Conservation (phyloP, 2,888 invertebrate species). For the Andrena trimmerana region DNA sequence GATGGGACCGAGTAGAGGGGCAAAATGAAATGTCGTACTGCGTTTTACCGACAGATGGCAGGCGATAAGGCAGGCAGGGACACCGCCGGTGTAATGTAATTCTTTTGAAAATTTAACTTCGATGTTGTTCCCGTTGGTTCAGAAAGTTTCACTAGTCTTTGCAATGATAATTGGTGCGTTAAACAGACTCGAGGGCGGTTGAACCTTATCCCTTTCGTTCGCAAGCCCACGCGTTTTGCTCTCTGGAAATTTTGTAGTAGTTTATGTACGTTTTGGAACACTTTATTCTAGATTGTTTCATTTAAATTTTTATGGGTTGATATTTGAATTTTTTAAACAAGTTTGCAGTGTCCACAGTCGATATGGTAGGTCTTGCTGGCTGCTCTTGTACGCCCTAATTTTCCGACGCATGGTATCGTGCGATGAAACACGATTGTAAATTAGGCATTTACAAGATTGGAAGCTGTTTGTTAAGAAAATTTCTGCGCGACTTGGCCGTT, state of each 20-base stretch:
- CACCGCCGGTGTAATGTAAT: background rate
- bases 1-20: slow-evolving; percentile 55
- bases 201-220: too few relatives aligned
- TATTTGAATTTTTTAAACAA: background rate
- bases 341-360: slow-evolving; percentile 1
- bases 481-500: too few relatives aligned
- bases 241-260: too few relatives aligned
- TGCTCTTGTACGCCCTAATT: background rate
- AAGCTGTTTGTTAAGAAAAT: too few relatives aligned
- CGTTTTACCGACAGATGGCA: slow-evolving; percentile 62
- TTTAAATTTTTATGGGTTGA: too few relatives aligned
- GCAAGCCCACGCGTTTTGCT: too few relatives aligned
- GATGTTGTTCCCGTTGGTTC: too few relatives aligned
- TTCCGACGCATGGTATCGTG: background rate
- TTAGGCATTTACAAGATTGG: background rate
- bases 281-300: too few relatives aligned
- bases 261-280: too few relatives aligned
- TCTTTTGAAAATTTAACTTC: background rate
- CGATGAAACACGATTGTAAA: background rate
- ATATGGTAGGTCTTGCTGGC: slow-evolving; percentile 30
- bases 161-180: too few relatives aligned
- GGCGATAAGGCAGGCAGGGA: background rate
- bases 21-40: slow-evolving; percentile 43
- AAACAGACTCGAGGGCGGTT: too few relatives aligned
- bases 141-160: too few relatives aligned